Evolutionary conservation across 1,140 invertebrate species (phyloP), one percentile per base, ranked within the genome.

Genomic region (Anthonomus grandis): DNA sequence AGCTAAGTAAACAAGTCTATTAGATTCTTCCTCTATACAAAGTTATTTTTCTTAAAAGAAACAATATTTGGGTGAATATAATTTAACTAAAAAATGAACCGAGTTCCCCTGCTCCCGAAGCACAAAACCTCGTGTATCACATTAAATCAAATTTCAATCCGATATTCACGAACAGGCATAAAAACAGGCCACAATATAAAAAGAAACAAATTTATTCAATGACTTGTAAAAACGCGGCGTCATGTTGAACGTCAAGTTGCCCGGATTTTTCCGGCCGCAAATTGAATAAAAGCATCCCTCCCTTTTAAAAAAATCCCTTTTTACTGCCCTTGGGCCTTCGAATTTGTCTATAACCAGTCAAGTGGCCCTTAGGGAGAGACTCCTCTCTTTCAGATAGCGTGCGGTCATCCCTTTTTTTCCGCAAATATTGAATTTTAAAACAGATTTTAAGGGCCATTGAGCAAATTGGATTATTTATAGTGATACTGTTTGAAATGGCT

Each of bases 341-440:
- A 53, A 57, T 57, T 57, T 57, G 54, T 57, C 54, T 57, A 57
- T 57, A 49, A 57, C 45, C 47, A 46, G 47, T 58, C 56, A 58
- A 58, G 56, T 58, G 56, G 56, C 45, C 56, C 56, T 52, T 19
- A 22, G 56, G 56, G 56, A 46, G 5, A 27, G 5, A 4, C 6
- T 5, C 5, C n/a, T n/a, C n/a, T 52, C 22, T 24, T 24, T n/a
- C 23, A 18, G 37, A 51, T 24, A 17, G 38, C 48, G 56, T 52
- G 56, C 47, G 47, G 56, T 58, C 56, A 50, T 52, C 56, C 56
- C 56, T 51, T 51, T 57, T n/a, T 51, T 51, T 58, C 48, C 38
- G 48, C 49, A 58, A 58, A 58, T 58, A 58, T 58, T 58, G 56
- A 58, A 58, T 58, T 58, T 58, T 58, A 58, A 58, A 58, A 58